Percentiles rank a stretch among this genome's conserved stretches.
Evolutionary conservation across 2,888 invertebrate species (phyloP).

Genomic region (Hedya salicella): DNA sequence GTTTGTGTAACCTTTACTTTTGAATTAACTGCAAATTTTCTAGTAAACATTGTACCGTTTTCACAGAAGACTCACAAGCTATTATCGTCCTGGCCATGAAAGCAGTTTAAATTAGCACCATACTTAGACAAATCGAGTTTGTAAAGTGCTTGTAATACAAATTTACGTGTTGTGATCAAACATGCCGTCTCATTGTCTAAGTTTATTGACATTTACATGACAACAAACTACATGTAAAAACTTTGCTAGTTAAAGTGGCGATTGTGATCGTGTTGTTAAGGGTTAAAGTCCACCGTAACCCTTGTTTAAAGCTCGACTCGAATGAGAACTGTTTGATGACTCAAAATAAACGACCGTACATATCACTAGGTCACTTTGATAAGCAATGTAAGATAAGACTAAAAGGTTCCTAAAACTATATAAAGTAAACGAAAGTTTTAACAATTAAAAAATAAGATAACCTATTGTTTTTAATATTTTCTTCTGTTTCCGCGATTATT

Average conservation of each 20-base stretch:
- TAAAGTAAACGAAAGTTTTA: no score
- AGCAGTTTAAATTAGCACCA: slow-evolving; percentile 33
- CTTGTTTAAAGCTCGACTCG: slow-evolving; percentile 51
- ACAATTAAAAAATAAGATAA: no score
- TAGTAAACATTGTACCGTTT: slow-evolving; percentile 1
- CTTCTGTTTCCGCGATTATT: no score
- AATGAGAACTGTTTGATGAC: slow-evolving; percentile 47
- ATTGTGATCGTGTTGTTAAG: slow-evolving; percentile 52
- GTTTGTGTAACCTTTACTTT: background rate
- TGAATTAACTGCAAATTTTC: background rate
- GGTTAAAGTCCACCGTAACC: slow-evolving; percentile 68
- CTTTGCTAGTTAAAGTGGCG: slow-evolving; percentile 54
- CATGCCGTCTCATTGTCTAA: slow-evolving; percentile 66
- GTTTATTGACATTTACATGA: slow-evolving; percentile 54
- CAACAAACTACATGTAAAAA: slow-evolving; percentile 56
- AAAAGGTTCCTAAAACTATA: no score
- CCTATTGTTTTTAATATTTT: no score
- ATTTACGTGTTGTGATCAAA: slow-evolving; percentile 64
- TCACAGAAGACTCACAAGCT: slow-evolving; percentile 17
- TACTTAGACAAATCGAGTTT: slow-evolving; percentile 32
- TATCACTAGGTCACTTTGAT: background rate
- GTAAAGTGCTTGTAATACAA: slow-evolving; percentile 36
- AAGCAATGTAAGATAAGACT: no score
- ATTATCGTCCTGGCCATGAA: slow-evolving; percentile 14
- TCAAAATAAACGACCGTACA: background rate